These are phyloP conservation scores for Adelges cooleyi DNA, from an alignment of 1,140 invertebrate genomes.

Conservation along the genomic window DNA sequence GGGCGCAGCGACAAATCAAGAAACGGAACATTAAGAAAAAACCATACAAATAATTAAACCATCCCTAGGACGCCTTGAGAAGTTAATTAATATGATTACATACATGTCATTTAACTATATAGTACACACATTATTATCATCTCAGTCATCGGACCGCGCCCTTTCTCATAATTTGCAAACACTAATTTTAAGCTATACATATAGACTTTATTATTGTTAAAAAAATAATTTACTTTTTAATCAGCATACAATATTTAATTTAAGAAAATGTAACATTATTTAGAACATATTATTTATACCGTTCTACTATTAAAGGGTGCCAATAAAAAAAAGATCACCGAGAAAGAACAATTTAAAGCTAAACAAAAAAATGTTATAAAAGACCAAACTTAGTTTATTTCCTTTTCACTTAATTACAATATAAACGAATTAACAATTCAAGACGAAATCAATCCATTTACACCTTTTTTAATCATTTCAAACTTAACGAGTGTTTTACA, in stretches of 20 bases:
- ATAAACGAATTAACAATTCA: too few species aligned
- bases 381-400: background rate
- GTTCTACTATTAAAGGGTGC: conserved; percentile 13
- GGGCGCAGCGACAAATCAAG: conserved; percentile 1
- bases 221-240: too few species aligned
- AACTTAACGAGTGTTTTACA: too few species aligned
- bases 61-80: conserved; percentile 17
- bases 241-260: too few species aligned
- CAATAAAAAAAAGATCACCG: background rate
- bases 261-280: too few species aligned
- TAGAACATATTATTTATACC: too few species aligned
- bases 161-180: conserved; percentile 6
- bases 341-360: background rate
- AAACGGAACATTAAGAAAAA: background rate
- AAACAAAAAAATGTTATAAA: background rate
- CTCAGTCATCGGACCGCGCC: background rate
- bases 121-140: conserved; percentile 4
- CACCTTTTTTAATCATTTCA: too few species aligned
- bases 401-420: too few species aligned
- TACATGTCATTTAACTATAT: too few species aligned
- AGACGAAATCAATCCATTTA: too few species aligned
- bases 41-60: background rate
- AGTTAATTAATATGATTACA: background rate
- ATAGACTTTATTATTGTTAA: too few species aligned
- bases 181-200: conserved; percentile 1